These are phyloP conservation scores for Trialeurodes vaporariorum DNA, from an alignment of 1,140 invertebrate genomes.

Conservation along the genomic window DNA sequence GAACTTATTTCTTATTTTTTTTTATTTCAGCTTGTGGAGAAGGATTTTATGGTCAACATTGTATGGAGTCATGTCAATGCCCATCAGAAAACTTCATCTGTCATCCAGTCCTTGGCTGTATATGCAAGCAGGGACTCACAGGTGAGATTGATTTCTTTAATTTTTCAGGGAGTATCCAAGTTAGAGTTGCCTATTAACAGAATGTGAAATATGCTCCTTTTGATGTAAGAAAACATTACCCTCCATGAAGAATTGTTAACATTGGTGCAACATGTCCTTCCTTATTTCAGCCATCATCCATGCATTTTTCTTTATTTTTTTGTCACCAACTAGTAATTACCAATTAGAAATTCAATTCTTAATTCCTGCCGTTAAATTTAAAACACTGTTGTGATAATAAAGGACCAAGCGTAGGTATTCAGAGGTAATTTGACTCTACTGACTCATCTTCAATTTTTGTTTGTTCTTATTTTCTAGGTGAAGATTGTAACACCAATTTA, in stretches of 20 bases:
- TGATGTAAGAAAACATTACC: too few relatives aligned
- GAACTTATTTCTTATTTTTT: constrained; percentile 13
- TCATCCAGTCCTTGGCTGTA: constrained; percentile 65
- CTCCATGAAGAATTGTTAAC: background rate
- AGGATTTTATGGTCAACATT: constrained; percentile 79
- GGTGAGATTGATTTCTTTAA: too few relatives aligned
- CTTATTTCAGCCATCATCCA: too few relatives aligned
- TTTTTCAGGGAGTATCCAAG: too few relatives aligned
- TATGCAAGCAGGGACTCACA: constrained; percentile 57
- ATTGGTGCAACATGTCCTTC: too few relatives aligned
- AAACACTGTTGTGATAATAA: too few relatives aligned
- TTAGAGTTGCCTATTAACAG: too few relatives aligned
- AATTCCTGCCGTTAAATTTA: too few relatives aligned
- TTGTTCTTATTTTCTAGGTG: constrained; percentile 30
- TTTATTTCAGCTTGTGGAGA: constrained; percentile 64
- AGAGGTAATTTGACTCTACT: too few relatives aligned
- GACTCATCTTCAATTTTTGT: background rate
- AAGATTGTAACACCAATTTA: constrained; percentile 39
- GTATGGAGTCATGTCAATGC: constrained; percentile 68
- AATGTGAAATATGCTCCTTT: too few relatives aligned
- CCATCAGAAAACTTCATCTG: constrained; percentile 64
- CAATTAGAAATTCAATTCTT: too few relatives aligned
- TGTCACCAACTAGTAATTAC: constrained; percentile 3
- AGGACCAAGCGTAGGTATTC: too few relatives aligned
- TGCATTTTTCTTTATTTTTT: background rate